Evolutionary conservation across 2,888 invertebrate genomes (phyloP).

Genomic region (Thymelicus acteon): DNA sequence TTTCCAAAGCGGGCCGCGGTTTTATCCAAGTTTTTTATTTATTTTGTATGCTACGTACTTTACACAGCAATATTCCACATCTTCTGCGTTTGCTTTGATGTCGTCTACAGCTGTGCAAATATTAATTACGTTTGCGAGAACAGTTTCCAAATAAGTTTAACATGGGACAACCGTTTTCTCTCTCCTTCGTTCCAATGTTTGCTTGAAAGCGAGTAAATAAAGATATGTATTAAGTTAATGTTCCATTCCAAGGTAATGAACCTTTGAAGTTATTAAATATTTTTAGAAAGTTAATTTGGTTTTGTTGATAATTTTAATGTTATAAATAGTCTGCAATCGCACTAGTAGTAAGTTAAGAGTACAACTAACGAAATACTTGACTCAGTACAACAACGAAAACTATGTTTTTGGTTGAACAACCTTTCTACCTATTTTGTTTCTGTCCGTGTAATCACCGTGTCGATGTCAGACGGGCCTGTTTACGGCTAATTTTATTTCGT

Average conservation of each 20-base stretch:
- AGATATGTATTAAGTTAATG: neutral
- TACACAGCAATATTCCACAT: neutral
- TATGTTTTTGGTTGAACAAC: too few species aligned
- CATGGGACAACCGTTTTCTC: neutral
- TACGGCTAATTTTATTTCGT: constrained; percentile 23
- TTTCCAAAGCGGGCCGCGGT: neutral
- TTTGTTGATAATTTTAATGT: too few species aligned
- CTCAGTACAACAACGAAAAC: too few species aligned
- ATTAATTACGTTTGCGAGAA: constrained; percentile 8
- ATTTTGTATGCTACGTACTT: neutral
- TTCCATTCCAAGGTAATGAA: too few species aligned
- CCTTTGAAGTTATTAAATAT: too few species aligned
- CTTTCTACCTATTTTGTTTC: neutral
- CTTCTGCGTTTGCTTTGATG: neutral
- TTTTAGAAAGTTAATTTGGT: too few species aligned
- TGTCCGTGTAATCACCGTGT: neutral
- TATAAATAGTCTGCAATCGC: too few species aligned
- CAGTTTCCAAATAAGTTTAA: constrained; percentile 1
- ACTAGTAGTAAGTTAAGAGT: too few species aligned
- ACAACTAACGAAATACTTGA: too few species aligned
- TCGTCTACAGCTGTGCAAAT: constrained; percentile 10
- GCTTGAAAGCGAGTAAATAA: neutral
- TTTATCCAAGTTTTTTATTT: neutral
- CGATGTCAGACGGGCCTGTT: neutral
- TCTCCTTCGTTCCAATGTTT: neutral